Base-by-base conservation (phyloP, 2,113 vertebrate genomes). In the Nipponia nippon region DNA sequence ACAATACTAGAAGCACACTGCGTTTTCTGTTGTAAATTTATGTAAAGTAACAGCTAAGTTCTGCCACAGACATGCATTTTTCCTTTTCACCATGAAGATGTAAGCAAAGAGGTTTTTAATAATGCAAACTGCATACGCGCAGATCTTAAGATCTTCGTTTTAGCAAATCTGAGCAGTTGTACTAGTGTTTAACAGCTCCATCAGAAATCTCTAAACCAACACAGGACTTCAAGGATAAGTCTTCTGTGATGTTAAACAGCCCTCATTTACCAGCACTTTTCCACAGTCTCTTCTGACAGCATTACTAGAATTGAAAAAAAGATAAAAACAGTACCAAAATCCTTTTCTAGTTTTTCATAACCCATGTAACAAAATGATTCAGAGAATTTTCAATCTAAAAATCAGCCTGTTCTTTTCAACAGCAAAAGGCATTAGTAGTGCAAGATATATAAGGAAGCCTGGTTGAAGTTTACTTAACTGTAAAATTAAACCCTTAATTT, bases 51-150 rank as follows among this genome's bases (percentile, higher is more conserved):
- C 14, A 85, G 73, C 66, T 32, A 66, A n/a, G 27, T 70, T 76
- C 66, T 84, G 53, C 40, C 65, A 73, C 47, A 86, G 72, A 85
- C 67, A 34, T 0, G 2, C 13, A 18, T 76, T 91, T 70, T 83
- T 73, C 38, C 67, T 86, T 80, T 88, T 38, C 38, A 79, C 56
- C 23, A 47, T 12, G 27, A 85, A 89, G 36, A 89, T 20, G 17
- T 61, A 89, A 90, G 79, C 79, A 86, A 62, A 86, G 34, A 88
- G 83, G 58, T 32, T 92, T 88, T 89, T 83, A 97, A 90, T 97
- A 95, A 95, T 90, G 86, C 83, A 90, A 88, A 67, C 77, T 36
- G 75, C 1, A 0, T 70, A 47, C 5, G 5, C 59, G 59, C 61
- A 91, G 61, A 81, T 78, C 67, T 87, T 61, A 58, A 90, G 55